Evolutionary conservation across 1,140 invertebrate genomes (phyloP).

Genomic region (Magallana angulata): DNA sequence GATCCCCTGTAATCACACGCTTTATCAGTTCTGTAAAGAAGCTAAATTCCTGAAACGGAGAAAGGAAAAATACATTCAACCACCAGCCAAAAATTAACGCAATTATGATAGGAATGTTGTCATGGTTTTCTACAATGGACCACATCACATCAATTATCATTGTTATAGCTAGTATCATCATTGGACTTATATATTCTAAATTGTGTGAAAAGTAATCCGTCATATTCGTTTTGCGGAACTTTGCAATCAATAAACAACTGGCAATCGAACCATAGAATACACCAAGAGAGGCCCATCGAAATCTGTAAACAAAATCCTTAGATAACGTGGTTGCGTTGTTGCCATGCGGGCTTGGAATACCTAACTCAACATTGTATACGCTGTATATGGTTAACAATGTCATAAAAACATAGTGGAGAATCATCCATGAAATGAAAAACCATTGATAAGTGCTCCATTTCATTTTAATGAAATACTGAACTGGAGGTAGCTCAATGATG

Average conservation of each 20-base stretch:
- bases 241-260: constrained; percentile 49
- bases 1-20: constrained; percentile 60
- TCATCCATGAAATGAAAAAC: constrained; percentile 53
- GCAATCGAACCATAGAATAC: constrained; percentile 45
- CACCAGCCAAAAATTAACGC: constrained; percentile 63
- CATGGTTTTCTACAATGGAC: background rate
- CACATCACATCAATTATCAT: constrained; percentile 59
- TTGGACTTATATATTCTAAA: constrained; percentile 59
- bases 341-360: background rate
- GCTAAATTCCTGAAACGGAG: constrained; percentile 57
- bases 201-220: constrained; percentile 57
- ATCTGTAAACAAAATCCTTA: constrained; percentile 19
- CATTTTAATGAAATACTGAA: constrained; percentile 52
- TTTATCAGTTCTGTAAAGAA: constrained; percentile 66
- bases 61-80: constrained; percentile 61
- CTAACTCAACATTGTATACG: constrained; percentile 25
- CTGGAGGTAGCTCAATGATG: constrained; percentile 54
- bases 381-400: constrained; percentile 53
- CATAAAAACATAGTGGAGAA: constrained; percentile 58
- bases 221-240: constrained; percentile 38
- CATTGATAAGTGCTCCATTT: constrained; percentile 61
- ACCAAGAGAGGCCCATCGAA: constrained; percentile 28
- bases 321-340: constrained; percentile 18
- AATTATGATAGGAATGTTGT: constrained; percentile 54
- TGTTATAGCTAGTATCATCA: constrained; percentile 58